Evolutionary conservation across 1,140 invertebrate species (phyloP).

Genomic region (Zaprionus ornatus): DNA sequence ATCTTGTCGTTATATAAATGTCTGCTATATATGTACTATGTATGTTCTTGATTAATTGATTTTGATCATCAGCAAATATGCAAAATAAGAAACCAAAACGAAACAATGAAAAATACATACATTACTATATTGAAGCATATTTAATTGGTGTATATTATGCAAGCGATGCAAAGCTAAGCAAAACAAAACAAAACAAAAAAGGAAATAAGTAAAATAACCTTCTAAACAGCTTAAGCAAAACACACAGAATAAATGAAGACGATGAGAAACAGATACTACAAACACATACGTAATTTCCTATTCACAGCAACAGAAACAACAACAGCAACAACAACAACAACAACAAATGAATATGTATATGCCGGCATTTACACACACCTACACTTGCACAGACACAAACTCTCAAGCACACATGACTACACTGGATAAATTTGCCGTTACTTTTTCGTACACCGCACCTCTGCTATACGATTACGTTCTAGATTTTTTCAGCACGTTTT

Average conservation of each 20-base stretch:
- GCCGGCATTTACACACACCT: conserved; percentile 33
- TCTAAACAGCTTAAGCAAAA: conserved; percentile 55
- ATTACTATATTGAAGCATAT: conserved; percentile 34
- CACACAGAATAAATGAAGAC: background rate
- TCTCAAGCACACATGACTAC: conserved; percentile 17
- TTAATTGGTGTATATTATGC: conserved; percentile 55
- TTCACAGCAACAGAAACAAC: conserved; percentile 34
- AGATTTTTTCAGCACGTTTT: conserved; percentile 76
- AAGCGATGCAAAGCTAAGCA: conserved; percentile 7
- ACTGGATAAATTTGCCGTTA: conserved; percentile 49
- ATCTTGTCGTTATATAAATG: conserved; percentile 75
- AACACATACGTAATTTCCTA: conserved; percentile 75
- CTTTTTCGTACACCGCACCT: conserved; percentile 62
- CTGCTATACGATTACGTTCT: conserved; percentile 54
- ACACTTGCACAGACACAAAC: conserved; percentile 23
- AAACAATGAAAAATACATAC: conserved; percentile 15
- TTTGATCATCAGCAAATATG: conserved; percentile 46
- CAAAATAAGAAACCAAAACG: conserved; percentile 13
- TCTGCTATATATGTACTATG: conserved; percentile 62
- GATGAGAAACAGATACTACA: conserved; percentile 37
- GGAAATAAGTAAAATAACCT: conserved; percentile 55
- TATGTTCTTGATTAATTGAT: conserved; percentile 55
- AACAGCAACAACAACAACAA: conserved; percentile 31
- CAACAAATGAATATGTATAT: conserved; percentile 34
- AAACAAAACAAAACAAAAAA: conserved; percentile 9